Conservation (phyloP, 2,797 vertebrate species). For the Rhinella marina region DNA sequence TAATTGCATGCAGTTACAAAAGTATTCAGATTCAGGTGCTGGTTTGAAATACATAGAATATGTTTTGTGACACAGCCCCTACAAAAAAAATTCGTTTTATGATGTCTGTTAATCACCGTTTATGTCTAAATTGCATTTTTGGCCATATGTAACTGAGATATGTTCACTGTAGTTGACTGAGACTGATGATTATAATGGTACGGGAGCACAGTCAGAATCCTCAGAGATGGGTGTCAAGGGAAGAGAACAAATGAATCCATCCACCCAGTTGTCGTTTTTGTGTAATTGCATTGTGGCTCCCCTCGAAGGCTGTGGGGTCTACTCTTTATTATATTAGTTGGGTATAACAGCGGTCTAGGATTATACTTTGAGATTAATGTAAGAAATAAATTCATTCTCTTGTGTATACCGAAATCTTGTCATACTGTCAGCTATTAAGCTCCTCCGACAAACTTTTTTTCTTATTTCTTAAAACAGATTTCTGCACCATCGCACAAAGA, state of each 20-base stretch:
- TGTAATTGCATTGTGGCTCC: conserved; percentile 34
- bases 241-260: conserved; percentile 24
- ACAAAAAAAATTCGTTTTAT: not conserved
- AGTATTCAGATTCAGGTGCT: too few species aligned
- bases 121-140: conserved; percentile 38
- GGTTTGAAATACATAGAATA: too few species aligned
- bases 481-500: not conserved
- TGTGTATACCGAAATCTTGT: not conserved
- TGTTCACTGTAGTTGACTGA: conserved; percentile 18
- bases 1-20: too few species aligned
- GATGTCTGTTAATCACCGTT: not conserved
- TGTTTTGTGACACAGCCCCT: too few species aligned
- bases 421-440: not conserved
- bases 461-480: conserved; percentile 4
- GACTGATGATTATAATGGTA: conserved; percentile 32
- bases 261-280: not conserved
- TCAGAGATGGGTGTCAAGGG: conserved; percentile 18
- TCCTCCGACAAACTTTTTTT: conserved; percentile 29
- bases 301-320: not conserved
- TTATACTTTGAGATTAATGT: conserved; percentile 2
- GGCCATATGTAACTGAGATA: not conserved
- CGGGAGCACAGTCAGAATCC: conserved; percentile 20
- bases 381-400: conserved; percentile 11
- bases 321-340: not conserved
- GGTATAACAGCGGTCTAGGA: not conserved